A percentile compares a stretch with the other conserved stretches of the same genome.
Conservation (phyloP, 2,113 vertebrate species). For the Phaetusa simplex region DNA sequence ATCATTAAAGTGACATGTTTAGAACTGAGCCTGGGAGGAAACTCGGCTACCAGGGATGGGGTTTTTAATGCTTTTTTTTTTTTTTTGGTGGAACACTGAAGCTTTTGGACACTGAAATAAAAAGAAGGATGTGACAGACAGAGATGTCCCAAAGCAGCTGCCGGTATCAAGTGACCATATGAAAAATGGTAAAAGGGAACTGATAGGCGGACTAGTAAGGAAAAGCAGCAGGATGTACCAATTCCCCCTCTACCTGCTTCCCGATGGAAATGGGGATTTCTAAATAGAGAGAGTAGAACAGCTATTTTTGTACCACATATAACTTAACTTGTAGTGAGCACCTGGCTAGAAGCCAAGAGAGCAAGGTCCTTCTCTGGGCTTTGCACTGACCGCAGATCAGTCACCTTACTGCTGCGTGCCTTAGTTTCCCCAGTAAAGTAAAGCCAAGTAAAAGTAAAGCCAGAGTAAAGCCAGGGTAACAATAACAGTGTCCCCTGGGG, state of each 20-base stretch:
- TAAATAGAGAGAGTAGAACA: background rate
- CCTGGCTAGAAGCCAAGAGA: background rate
- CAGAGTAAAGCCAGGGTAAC: background rate
- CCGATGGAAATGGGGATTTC: background rate
- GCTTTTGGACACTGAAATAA: slow-evolving; percentile 33
- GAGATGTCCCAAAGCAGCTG: slow-evolving; percentile 66
- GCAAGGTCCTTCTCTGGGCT: background rate
- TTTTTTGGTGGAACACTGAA: background rate
- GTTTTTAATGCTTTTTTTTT: background rate
- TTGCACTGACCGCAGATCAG: background rate
- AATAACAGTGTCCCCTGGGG: background rate
- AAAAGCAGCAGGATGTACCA: background rate
- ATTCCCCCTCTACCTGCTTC: background rate
- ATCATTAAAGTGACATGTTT: slow-evolving; percentile 17
- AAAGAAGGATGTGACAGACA: slow-evolving; percentile 52
- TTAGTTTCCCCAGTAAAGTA: background rate
- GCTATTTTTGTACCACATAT: background rate
- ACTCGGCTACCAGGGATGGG: background rate
- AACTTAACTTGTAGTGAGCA: background rate
- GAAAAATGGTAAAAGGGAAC: slow-evolving; percentile 3
- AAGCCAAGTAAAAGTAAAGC: background rate
- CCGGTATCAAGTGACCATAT: slow-evolving; percentile 18
- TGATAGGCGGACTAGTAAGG: background rate
- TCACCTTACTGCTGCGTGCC: background rate
- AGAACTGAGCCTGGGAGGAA: background rate